Evolutionary conservation across 1,140 invertebrate genomes (phyloP).

Genomic region (Trichonephila clavipes): DNA sequence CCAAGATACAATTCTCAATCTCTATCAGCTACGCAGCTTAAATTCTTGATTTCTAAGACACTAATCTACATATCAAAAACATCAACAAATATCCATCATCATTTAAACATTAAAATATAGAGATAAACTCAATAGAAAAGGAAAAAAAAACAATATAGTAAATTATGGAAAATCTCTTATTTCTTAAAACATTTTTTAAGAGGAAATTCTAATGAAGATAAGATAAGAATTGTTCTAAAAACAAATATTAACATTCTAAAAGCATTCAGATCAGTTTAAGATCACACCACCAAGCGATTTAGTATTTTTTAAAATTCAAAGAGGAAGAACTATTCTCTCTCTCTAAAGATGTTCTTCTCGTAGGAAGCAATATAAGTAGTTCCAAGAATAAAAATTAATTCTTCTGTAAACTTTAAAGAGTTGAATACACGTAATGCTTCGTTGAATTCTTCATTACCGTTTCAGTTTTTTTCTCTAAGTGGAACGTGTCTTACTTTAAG

Average conservation of each 20-base stretch:
- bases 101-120: too few species aligned
- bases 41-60: too few species aligned
- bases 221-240: neutral
- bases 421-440: neutral
- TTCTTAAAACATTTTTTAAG: too few species aligned
- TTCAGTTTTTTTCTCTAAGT: neutral
- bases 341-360: neutral
- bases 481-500: neutral
- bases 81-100: too few species aligned
- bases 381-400: neutral
- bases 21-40: too few species aligned
- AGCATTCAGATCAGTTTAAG: neutral
- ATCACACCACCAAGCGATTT: neutral
- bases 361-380: neutral
- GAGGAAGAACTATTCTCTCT: neutral
- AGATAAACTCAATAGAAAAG: too few species aligned
- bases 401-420: neutral
- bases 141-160: too few species aligned
- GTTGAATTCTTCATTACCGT: constrained; percentile 1
- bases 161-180: too few species aligned
- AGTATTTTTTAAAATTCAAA: neutral
- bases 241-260: neutral
- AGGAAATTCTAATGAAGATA: too few species aligned
- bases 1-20: too few species aligned
- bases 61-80: too few species aligned